Base-by-base conservation (phyloP, 2,888 invertebrate species). In the Microdon myrmicae region DNA sequence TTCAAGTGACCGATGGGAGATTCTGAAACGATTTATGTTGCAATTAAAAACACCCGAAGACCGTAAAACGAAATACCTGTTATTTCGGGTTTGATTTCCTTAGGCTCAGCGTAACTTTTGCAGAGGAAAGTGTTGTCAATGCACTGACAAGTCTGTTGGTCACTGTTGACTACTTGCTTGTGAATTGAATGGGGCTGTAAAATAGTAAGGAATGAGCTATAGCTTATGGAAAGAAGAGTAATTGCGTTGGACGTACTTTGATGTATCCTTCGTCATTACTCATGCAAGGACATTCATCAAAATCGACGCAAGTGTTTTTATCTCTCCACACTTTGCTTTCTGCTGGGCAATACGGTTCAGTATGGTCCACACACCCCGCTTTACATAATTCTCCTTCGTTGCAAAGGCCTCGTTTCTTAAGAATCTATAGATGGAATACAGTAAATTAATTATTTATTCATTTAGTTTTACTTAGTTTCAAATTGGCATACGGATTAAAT, bases 131-230 rank as follows among this genome's bases (percentile, higher is more conserved):
- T 83, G 78, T 94, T 92, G 72, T 90, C 84, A 4, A 90, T 81
- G 71, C 94, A 94, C 70, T 92, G 92, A 72, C 94, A 94, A 8
- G 85, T 82, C 70, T 86, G 84, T 72, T 90, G 90, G 0, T 85
- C 85, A 1, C 70, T 72, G 1, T 72, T 32, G 3, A 76, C 75
- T 1, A 81, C 81, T 70, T 86, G 85, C 8, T 78, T 71, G 2
- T 84, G 75, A 0, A 87, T 83, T 41, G 85, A 85, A 10, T 90
- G 89, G 0, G 94, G 92, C 86, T 90, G 79, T 2, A 74, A 73
- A 58, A 41, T 48, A 55, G 38, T 31, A 56, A 45, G n/a, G 8
- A 32, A 9, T 20, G 22, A 7, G 1, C 26, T 10, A 20, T 7
- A 26, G 44, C 37, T 3, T 9, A 9, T 22, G 2, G 3, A 9